phyloP scores from a whole-genome alignment of 2,888 invertebrate species.

The Polymixis lichenea region DNA sequence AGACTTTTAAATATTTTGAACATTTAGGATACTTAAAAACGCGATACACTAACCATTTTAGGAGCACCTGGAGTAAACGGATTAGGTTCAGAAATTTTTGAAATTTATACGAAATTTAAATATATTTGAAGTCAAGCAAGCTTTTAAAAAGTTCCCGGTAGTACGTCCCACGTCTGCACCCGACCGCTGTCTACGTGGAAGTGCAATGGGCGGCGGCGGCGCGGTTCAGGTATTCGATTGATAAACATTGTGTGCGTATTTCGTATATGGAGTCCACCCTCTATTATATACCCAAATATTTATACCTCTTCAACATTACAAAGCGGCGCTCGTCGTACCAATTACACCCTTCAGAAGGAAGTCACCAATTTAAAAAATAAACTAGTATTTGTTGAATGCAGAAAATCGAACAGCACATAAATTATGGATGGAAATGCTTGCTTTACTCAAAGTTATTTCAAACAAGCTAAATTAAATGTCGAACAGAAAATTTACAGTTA shows the following conservation, averaged over 20 bases:
- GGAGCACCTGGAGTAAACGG: not conserved
- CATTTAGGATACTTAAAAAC: not conserved
- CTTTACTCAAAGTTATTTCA: not conserved
- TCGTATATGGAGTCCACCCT: not conserved
- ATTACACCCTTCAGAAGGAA: not conserved
- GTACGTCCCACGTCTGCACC: not conserved
- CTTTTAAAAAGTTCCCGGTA: not conserved
- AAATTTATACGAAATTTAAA: not conserved
- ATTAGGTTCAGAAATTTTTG: conserved; percentile 20
- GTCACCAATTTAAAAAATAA: not conserved
- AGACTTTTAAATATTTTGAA: not conserved
- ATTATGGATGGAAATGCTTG: not conserved
- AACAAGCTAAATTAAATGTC: not conserved
- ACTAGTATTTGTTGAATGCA: not conserved
- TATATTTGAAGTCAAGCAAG: not conserved
- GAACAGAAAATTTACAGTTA: not conserved
- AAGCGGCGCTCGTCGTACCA: not conserved
- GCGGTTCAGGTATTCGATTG: not conserved
- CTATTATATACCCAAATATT: conserved; percentile 31
- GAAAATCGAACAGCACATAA: not conserved
- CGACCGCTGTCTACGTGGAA: conserved; percentile 11
- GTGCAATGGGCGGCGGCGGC: conserved; percentile 10
- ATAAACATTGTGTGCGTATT: not conserved
- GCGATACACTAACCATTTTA: conserved; percentile 28
- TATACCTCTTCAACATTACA: not conserved